phyloP scores from a whole-genome alignment of 2,888 invertebrate genomes.

The Cantharis rufa region DNA sequence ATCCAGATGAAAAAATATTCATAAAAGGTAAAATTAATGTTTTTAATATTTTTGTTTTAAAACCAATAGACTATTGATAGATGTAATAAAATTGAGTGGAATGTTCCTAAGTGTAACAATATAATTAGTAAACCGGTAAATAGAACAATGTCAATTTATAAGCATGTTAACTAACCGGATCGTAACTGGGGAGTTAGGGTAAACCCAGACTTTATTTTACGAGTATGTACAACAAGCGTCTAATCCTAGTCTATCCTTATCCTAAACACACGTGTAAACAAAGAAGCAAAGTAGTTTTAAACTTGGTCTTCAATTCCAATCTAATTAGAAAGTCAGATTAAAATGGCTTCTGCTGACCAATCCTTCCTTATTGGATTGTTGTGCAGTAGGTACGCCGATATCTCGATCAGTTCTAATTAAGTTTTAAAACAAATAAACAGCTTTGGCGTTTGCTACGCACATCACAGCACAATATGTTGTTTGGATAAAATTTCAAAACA shows the following conservation, averaged over 20 bases:
- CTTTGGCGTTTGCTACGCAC: not conserved
- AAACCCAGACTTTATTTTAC: not conserved
- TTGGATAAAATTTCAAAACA: not conserved
- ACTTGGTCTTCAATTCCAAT: slow-evolving; percentile 8
- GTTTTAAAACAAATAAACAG: slow-evolving; percentile 2
- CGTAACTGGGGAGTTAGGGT: slow-evolving; percentile 2
- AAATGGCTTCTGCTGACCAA: slow-evolving; percentile 27
- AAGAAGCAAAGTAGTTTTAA: slow-evolving; percentile 1
- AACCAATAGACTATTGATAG: not conserved
- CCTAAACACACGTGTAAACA: not conserved
- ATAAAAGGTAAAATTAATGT: no score
- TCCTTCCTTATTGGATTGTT: slow-evolving; percentile 24
- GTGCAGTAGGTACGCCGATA: slow-evolving; percentile 11
- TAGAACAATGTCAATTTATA: slow-evolving; percentile 18
- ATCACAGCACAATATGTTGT: not conserved
- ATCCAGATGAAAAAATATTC: no score
- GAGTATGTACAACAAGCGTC: not conserved
- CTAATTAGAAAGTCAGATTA: slow-evolving; percentile 29
- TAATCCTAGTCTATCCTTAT: not conserved
- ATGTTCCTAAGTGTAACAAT: not conserved
- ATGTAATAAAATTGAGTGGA: not conserved
- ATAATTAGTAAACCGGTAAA: slow-evolving; percentile 13
- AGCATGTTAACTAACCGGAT: slow-evolving; percentile 21
- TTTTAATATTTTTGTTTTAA: not conserved
- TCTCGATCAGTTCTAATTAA: slow-evolving; percentile 18